Evolutionary conservation across 1,140 invertebrate species (phyloP).

Genomic region (Drosophila lowei): DNA sequence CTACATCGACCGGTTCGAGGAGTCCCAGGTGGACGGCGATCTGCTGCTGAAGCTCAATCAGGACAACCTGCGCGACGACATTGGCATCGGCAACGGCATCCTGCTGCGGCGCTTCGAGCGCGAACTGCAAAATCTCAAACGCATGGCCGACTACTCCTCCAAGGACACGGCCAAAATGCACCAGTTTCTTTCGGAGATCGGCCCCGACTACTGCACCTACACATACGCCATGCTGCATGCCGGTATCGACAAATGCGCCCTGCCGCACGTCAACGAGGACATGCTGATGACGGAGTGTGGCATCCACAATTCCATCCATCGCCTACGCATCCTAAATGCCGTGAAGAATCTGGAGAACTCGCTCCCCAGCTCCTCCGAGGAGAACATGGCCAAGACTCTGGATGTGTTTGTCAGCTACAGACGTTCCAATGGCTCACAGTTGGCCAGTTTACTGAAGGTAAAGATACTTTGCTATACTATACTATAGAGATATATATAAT

Average conservation of each 20-base stretch:
- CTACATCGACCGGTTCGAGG: slow-evolving; percentile 92
- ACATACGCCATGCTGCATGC: slow-evolving; percentile 98
- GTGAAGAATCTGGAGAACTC: slow-evolving; percentile 90
- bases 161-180: slow-evolving; percentile 96
- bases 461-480: too few species aligned
- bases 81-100: slow-evolving; percentile 97
- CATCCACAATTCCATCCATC: slow-evolving; percentile 97
- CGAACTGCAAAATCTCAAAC: slow-evolving; percentile 97
- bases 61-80: slow-evolving; percentile 95
- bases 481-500: too few species aligned
- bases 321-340: slow-evolving; percentile 93
- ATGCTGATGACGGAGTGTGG: slow-evolving; percentile 95
- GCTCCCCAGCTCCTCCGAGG: slow-evolving; percentile 87
- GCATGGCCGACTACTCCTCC: slow-evolving; percentile 98
- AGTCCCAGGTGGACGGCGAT: slow-evolving; percentile 98
- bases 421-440: slow-evolving; percentile 98
- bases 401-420: slow-evolving; percentile 99
- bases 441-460: slow-evolving; percentile 93
- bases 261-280: slow-evolving; percentile 93
- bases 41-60: slow-evolving; percentile 96
- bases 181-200: slow-evolving; percentile 93
- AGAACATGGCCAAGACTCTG: slow-evolving; percentile 92
- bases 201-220: slow-evolving; percentile 96
- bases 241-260: slow-evolving; percentile 94
- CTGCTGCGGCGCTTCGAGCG: slow-evolving; percentile 95